Evolutionary conservation across 2,888 invertebrate genomes (phyloP).

Genomic region (Nomada ferruginata): DNA sequence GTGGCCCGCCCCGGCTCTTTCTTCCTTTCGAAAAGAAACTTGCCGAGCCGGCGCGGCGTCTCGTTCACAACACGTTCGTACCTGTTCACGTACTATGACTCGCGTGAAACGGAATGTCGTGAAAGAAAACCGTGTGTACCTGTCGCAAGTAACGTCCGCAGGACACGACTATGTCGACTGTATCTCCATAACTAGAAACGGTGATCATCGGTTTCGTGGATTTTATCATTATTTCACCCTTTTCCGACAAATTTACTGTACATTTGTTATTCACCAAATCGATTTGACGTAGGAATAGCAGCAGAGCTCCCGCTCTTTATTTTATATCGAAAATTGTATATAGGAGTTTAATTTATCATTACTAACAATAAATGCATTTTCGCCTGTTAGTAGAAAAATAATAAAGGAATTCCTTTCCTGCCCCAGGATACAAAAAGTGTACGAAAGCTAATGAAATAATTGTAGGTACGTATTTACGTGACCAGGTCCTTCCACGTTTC

Average conservation of each 20-base stretch:
- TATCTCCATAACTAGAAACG: neutral
- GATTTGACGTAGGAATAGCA: too few relatives aligned
- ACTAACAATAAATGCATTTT: neutral
- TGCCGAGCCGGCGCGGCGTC: slow-evolving; percentile 70
- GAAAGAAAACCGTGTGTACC: slow-evolving; percentile 37
- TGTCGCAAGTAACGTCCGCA: slow-evolving; percentile 15
- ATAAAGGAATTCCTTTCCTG: neutral
- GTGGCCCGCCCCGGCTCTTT: slow-evolving; percentile 51
- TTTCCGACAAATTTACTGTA: neutral
- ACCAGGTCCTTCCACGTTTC: neutral
- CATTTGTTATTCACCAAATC: too few relatives aligned
- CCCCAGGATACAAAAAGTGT: neutral
- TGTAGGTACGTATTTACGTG: neutral
- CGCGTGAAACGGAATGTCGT: slow-evolving; percentile 62
- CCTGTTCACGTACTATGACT: slow-evolving; percentile 25
- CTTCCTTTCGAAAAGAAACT: slow-evolving; percentile 68
- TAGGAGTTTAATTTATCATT: too few relatives aligned
- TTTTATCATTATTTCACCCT: neutral
- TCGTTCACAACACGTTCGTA: slow-evolving; percentile 65
- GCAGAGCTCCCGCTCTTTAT: too few relatives aligned
- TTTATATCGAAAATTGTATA: too few relatives aligned
- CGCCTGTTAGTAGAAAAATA: neutral
- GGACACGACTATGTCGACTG: slow-evolving; percentile 14
- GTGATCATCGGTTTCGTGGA: neutral
- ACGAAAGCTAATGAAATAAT: slow-evolving; percentile 15